Conservation (phyloP, 2,113 vertebrate species). For the Clupea harengus region DNA sequence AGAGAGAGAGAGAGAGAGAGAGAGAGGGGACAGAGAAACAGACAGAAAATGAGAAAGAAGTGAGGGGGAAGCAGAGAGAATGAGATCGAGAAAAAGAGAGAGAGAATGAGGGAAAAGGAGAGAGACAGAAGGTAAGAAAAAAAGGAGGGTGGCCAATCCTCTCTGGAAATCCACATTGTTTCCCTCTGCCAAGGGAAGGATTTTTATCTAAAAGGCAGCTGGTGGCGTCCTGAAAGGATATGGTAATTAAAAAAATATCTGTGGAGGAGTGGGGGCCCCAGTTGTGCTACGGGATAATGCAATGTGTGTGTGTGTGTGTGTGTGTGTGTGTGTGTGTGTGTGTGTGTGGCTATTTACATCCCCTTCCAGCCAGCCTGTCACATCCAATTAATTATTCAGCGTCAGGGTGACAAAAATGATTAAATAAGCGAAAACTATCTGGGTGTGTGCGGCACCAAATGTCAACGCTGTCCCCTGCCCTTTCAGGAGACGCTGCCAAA, state of each 20-base stretch:
- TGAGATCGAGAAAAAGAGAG: constrained; percentile 9
- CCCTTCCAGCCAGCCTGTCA: constrained; percentile 62
- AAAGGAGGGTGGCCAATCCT: constrained; percentile 42
- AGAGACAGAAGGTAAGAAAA: not conserved
- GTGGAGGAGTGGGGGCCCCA: constrained; percentile 25
- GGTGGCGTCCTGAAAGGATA: constrained; percentile 65
- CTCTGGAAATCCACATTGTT: constrained; percentile 51
- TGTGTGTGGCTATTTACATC: constrained; percentile 63
- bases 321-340: constrained; percentile 1
- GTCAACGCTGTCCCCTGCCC: constrained; percentile 17
- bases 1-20: constrained; percentile 9
- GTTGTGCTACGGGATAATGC: constrained; percentile 50
- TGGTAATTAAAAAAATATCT: constrained; percentile 61
- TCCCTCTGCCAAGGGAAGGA: constrained; percentile 52
- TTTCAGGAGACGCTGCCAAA: constrained; percentile 39
- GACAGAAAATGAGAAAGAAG: not conserved
- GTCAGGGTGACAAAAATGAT: constrained; percentile 65
- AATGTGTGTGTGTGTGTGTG: constrained; percentile 51
- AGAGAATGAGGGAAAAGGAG: not conserved
- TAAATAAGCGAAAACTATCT: constrained; percentile 56
- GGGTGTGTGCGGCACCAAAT: constrained; percentile 38
- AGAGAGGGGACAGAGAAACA: not conserved
- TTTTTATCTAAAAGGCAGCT: constrained; percentile 61
- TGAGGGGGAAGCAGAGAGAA: not conserved
- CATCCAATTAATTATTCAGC: constrained; percentile 67